A percentile compares a stretch with the other conserved stretches of the same genome.
phyloP scores from a whole-genome alignment of 2,113 vertebrate genomes.

The Callionymus lyra region DNA sequence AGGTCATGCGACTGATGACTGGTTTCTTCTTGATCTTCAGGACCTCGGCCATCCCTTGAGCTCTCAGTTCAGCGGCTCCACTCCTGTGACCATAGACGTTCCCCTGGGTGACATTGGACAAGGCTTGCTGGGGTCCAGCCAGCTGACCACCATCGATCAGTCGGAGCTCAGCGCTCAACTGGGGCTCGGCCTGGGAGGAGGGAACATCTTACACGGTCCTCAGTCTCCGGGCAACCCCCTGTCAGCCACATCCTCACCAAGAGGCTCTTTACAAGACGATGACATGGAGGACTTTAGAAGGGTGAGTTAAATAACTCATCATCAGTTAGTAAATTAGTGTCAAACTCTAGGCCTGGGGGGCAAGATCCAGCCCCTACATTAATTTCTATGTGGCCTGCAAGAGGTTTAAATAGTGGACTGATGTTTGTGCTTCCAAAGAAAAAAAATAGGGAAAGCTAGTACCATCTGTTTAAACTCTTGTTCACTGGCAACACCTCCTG shows the following conservation, averaged over 20 bases:
- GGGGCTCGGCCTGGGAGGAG: conserved; percentile 76
- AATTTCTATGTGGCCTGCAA: too few relatives aligned
- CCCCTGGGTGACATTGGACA: conserved; percentile 77
- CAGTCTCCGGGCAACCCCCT: conserved; percentile 77
- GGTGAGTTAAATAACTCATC: conserved; percentile 37
- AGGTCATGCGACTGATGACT: neutral
- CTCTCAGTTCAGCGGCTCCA: conserved; percentile 79
- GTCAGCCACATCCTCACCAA: conserved; percentile 75
- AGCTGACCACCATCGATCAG: conserved; percentile 87
- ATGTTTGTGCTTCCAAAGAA: too few relatives aligned
- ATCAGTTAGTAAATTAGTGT: too few relatives aligned
- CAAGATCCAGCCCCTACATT: too few relatives aligned
- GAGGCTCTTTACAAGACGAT: conserved; percentile 80
- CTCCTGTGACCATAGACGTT: conserved; percentile 81
- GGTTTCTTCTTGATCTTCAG: conserved; percentile 39
- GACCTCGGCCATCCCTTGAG: conserved; percentile 82
- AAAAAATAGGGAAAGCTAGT: too few relatives aligned
- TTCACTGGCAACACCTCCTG: too few relatives aligned
- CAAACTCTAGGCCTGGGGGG: too few relatives aligned
- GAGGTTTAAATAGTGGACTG: too few relatives aligned
- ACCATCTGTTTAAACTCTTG: too few relatives aligned
- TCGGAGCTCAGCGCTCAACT: conserved; percentile 85
- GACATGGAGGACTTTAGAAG: conserved; percentile 81
- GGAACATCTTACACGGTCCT: conserved; percentile 66
- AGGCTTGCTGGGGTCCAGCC: conserved; percentile 73